phyloP scores from a whole-genome alignment of 2,797 vertebrate genomes.

The Mus spretus region DNA sequence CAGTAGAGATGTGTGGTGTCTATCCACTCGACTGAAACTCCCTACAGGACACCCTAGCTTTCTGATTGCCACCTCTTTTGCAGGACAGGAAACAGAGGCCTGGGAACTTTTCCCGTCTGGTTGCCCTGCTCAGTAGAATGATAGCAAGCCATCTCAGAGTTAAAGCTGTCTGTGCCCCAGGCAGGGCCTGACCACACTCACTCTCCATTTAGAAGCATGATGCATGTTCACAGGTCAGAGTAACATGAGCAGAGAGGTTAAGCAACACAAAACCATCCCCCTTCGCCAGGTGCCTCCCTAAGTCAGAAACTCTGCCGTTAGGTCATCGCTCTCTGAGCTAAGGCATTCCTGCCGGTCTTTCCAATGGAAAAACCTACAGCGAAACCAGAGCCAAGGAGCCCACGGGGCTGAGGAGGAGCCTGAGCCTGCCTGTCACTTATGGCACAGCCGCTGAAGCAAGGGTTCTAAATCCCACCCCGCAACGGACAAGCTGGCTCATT shows the following conservation, averaged over 20 bases:
- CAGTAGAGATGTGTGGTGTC: neutral
- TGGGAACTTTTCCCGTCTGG: fast-evolving
- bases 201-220: neutral
- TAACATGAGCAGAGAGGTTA: neutral
- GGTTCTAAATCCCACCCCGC: constrained; percentile 7
- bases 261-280: neutral
- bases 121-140: fast-evolving
- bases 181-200: fast-evolving
- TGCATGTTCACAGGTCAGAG: fast-evolving
- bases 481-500: constrained; percentile 42
- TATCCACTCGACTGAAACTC: neutral
- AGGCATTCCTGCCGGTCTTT: neutral
- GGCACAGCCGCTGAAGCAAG: neutral
- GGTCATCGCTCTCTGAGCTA: neutral
- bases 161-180: fast-evolving
- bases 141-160: neutral
- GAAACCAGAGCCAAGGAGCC: neutral
- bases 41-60: neutral
- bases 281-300: neutral
- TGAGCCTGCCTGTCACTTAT: neutral
- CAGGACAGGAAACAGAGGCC: neutral
- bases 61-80: neutral
- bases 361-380: neutral
- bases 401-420: neutral
- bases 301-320: neutral